Conservation (phyloP, 2,113 vertebrate species). For the Pionites leucogaster region DNA sequence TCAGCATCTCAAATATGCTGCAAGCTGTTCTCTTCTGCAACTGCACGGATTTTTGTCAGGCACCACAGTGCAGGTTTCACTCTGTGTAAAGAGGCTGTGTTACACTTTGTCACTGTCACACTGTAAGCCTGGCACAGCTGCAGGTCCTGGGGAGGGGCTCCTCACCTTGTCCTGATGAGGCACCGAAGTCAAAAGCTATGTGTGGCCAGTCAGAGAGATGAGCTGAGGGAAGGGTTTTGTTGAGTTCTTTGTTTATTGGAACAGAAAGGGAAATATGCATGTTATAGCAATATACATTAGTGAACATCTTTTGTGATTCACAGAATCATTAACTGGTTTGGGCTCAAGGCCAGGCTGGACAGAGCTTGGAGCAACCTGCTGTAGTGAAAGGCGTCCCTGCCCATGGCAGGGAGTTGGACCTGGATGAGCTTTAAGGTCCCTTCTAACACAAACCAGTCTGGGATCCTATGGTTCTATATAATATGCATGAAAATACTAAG, state of each 20-base stretch:
- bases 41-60: not conserved
- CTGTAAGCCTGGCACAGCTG: not conserved
- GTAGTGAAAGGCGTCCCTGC: not conserved
- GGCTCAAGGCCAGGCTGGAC: not conserved
- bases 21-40: not conserved
- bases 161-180: not conserved
- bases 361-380: not conserved
- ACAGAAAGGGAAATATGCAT: not conserved
- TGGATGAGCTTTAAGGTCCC: not conserved
- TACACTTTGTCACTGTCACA: not conserved
- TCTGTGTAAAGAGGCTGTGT: not conserved
- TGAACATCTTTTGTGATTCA: not conserved
- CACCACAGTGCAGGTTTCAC: not conserved
- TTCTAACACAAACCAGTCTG: not conserved
- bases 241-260: not conserved
- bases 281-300: not conserved
- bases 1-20: not conserved
- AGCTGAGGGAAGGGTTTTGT: not conserved
- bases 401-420: not conserved
- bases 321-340: not conserved
- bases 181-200: not conserved
- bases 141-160: not conserved
- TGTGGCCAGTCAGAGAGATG: not conserved
- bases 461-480: not conserved
- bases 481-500: not conserved